Percentiles rank a stretch among this genome's conserved stretches.
Conservation (phyloP, 2,888 invertebrate genomes). For the Nipponacmea schrenckii region DNA sequence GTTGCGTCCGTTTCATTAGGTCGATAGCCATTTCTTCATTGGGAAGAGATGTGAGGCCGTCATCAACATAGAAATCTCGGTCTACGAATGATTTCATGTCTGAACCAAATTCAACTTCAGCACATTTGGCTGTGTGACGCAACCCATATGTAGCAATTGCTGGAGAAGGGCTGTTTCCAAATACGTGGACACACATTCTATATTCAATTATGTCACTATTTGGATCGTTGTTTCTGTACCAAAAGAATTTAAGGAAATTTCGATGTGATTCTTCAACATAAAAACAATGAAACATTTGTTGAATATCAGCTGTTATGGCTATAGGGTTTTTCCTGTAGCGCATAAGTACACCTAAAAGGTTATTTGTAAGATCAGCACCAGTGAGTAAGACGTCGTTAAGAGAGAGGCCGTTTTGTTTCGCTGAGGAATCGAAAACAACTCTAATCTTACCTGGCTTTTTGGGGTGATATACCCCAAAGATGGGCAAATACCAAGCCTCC, state of each 20-base stretch:
- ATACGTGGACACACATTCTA: conserved; percentile 37
- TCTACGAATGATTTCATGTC: conserved; percentile 21
- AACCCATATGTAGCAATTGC: conserved; percentile 5
- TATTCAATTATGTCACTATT: conserved; percentile 30
- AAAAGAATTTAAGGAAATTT: conserved; percentile 34
- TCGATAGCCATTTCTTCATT: conserved; percentile 23
- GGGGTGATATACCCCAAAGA: conserved; percentile 31
- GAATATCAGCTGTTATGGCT: conserved; percentile 30
- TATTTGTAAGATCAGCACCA: conserved; percentile 34
- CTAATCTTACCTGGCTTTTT: conserved; percentile 31
- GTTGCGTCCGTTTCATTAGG: conserved; percentile 32
- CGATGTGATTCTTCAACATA: conserved; percentile 27
- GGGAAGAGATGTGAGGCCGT: conserved; percentile 30
- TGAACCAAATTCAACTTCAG: background rate
- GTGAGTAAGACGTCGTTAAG: conserved; percentile 25
- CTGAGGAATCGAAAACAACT: conserved; percentile 30
- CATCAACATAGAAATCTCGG: conserved; percentile 38
- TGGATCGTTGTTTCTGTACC: conserved; percentile 34
- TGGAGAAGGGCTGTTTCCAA: too few relatives aligned
- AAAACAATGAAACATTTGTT: conserved; percentile 38
- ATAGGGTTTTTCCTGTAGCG: conserved; percentile 27
- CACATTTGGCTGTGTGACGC: background rate
- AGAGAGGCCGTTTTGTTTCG: conserved; percentile 22
- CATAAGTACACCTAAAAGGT: conserved; percentile 30
- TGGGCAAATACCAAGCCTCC: conserved; percentile 28